Evolutionary conservation across 2,888 invertebrate species (phyloP).

Genomic region (Gryllus longicercus): DNA sequence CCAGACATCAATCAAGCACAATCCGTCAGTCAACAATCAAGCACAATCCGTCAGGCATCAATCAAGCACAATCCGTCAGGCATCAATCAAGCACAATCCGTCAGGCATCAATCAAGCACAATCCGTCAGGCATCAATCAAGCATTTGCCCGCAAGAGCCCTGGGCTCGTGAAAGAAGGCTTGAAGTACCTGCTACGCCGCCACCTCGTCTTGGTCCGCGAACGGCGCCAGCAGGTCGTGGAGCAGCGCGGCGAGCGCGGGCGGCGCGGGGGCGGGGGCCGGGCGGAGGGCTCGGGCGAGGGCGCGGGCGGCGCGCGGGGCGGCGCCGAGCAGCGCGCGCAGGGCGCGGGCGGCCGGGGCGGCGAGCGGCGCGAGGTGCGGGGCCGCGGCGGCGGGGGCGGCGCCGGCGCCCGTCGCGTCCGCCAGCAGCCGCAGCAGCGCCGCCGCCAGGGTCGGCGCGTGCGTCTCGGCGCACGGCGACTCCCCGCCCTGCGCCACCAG

Average conservation of each 20-base stretch:
- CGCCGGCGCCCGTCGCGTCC: background rate
- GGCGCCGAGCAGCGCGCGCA: background rate
- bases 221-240: background rate
- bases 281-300: background rate
- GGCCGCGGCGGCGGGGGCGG: background rate
- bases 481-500: background rate
- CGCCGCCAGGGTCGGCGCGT: background rate
- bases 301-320: background rate
- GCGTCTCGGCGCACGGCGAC: background rate
- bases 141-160: too few relatives aligned
- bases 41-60: too few relatives aligned
- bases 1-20: too few relatives aligned
- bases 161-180: too few relatives aligned
- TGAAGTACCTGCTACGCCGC: too few relatives aligned
- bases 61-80: too few relatives aligned
- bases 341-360: background rate
- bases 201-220: background rate
- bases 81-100: too few relatives aligned
- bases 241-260: background rate
- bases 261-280: background rate
- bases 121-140: too few relatives aligned
- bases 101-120: too few relatives aligned
- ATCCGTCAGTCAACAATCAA: too few relatives aligned
- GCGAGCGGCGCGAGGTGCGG: background rate
- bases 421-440: background rate